These are phyloP conservation scores for Cliona cf. orientalis DNA, from an alignment of 37 sponge, comb jelly and placozoan species.

Conservation along the genomic window DNA sequence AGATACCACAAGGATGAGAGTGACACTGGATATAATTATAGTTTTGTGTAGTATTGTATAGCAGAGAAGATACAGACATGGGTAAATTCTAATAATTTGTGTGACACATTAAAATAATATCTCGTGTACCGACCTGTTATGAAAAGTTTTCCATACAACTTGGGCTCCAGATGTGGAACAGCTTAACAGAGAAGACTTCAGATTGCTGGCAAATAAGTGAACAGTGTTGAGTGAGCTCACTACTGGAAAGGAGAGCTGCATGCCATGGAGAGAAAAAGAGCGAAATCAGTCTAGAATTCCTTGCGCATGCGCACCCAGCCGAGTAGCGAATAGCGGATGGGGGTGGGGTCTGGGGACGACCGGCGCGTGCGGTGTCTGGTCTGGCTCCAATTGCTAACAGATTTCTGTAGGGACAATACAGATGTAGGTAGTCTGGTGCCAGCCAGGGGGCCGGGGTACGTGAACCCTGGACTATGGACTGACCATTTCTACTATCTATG, in stretches of 20 bases:
- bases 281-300: too few relatives aligned
- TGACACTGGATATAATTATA: constrained; percentile 26
- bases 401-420: too few relatives aligned
- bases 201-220: constrained; percentile 42
- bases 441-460: too few relatives aligned
- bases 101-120: background rate
- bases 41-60: background rate
- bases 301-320: too few relatives aligned
- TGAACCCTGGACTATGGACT: too few relatives aligned
- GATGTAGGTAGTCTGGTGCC: too few relatives aligned
- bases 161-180: constrained; percentile 35
- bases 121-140: constrained; percentile 19
- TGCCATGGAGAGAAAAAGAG: background rate
- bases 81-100: background rate
- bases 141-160: constrained; percentile 39
- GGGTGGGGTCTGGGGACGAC: too few relatives aligned
- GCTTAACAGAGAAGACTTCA: constrained; percentile 45
- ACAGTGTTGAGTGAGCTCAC: constrained; percentile 62
- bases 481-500: too few relatives aligned
- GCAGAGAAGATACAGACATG: background rate
- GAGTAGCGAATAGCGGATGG: too few relatives aligned
- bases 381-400: too few relatives aligned
- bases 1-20: constrained; percentile 38
- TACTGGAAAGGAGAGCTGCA: constrained; percentile 60
- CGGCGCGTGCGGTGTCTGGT: too few relatives aligned